A percentile compares a stretch with the other conserved stretches of the same genome.
These are phyloP conservation scores for Pachypeltis micranthus DNA, from an alignment of 1,140 invertebrate species.

Conservation along the genomic window DNA sequence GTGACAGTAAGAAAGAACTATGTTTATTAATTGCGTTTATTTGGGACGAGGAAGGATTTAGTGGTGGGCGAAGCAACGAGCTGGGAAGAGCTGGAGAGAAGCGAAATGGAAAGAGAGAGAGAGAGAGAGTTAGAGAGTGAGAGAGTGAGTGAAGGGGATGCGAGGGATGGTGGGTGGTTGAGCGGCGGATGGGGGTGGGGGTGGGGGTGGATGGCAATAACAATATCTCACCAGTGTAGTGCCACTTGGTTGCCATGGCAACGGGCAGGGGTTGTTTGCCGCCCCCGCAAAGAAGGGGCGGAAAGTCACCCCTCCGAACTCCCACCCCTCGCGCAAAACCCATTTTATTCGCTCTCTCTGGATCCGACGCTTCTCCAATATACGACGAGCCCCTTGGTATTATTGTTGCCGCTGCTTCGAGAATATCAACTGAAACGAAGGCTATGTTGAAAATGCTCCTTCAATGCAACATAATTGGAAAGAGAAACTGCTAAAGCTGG, in stretches of 20 bases:
- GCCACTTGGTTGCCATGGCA: slow-evolving; percentile 5
- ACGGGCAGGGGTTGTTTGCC: slow-evolving; percentile 3
- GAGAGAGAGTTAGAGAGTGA: not conserved
- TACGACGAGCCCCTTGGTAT: no score
- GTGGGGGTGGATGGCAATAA: not conserved
- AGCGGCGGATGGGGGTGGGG: not conserved
- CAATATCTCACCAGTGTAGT: slow-evolving; percentile 8
- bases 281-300: not conserved
- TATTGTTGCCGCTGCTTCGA: no score
- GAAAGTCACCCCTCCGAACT: not conserved
- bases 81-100: not conserved
- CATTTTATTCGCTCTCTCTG: not conserved
- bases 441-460: no score
- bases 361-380: not conserved
- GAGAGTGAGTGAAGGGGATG: no score
- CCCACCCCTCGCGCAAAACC: not conserved
- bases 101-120: not conserved
- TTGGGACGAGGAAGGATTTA: no score
- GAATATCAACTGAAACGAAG: no score
- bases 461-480: no score
- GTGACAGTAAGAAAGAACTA: no score
- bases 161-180: not conserved
- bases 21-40: no score
- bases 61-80: no score
- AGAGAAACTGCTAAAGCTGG: no score